Conservation (phyloP, 2,888 invertebrate species). For the Plemyria rubiginata region DNA sequence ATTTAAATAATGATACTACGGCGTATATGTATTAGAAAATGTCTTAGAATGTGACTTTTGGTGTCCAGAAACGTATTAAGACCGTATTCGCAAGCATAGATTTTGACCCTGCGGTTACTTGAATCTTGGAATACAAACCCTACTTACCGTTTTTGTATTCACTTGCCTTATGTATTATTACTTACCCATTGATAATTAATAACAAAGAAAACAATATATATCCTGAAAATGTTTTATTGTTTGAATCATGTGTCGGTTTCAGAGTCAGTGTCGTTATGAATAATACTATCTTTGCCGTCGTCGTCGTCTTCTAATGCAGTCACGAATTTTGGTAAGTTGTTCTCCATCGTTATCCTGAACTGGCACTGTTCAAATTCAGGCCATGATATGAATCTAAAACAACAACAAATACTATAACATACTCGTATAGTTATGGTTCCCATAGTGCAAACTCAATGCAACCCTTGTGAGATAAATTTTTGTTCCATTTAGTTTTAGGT, state of each 20-base stretch:
- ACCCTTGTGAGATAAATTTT: no score
- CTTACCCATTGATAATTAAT: conserved; percentile 52
- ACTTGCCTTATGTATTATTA: conserved; percentile 31
- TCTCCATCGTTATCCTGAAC: conserved; percentile 87
- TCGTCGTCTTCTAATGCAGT: conserved; percentile 65
- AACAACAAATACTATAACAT: not conserved
- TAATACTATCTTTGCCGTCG: conserved; percentile 62
- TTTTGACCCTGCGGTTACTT: no score
- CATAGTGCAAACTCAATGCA: no score
- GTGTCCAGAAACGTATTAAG: no score
- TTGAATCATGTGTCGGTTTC: conserved; percentile 49
- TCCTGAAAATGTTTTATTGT: conserved; percentile 55
- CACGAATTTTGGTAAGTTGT: conserved; percentile 79
- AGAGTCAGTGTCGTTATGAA: conserved; percentile 64
- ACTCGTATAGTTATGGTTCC: no score
- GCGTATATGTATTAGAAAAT: no score
- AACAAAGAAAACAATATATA: conserved; percentile 59
- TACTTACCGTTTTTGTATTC: conserved; percentile 15
- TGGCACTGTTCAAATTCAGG: conserved; percentile 87
- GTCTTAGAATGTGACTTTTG: no score
- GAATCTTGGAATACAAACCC: not conserved
- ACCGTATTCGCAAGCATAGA: no score
- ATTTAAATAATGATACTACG: no score
- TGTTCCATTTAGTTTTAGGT: no score
- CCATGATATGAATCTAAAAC: conserved; percentile 84